Percentiles rank a stretch among this genome's conserved stretches.
Conservation (phyloP, 2,113 vertebrate species). For the Syngnathus scovelli region DNA sequence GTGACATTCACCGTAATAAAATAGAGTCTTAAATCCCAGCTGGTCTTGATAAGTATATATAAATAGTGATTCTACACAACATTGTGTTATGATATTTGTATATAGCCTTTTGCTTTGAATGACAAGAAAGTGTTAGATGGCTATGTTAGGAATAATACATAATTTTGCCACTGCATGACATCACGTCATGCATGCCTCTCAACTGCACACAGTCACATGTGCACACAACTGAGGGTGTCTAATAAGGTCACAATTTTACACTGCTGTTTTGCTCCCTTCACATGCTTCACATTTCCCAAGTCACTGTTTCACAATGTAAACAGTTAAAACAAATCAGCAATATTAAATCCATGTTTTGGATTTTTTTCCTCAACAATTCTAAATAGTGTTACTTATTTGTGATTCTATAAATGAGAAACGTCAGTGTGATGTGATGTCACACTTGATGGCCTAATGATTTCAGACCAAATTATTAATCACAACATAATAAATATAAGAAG, state of each 20-base stretch:
- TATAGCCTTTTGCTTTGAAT: background rate
- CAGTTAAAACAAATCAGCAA: background rate
- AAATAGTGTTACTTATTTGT: background rate
- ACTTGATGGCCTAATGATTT: background rate
- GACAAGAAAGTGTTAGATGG: background rate
- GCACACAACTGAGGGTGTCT: conserved; percentile 4
- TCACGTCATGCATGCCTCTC: conserved; percentile 22
- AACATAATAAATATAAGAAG: background rate
- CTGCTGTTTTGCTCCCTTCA: conserved; percentile 13
- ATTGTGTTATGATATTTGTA: too few species aligned
- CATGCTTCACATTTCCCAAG: conserved; percentile 35
- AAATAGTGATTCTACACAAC: too few species aligned
- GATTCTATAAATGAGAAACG: background rate
- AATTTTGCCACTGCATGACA: background rate
- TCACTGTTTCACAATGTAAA: background rate
- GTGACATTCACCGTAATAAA: too few species aligned
- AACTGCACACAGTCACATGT: conserved; percentile 37
- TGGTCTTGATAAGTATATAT: too few species aligned
- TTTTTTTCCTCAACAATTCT: background rate
- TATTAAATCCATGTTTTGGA: background rate
- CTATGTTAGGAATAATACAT: background rate
- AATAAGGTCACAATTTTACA: conserved; percentile 21
- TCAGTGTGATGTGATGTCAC: background rate
- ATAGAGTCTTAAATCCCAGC: too few species aligned
- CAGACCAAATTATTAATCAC: background rate